A percentile compares a stretch with the other conserved stretches of the same genome.
Conservation (phyloP, 2,888 invertebrate species). For the Allolobophora icterica region DNA sequence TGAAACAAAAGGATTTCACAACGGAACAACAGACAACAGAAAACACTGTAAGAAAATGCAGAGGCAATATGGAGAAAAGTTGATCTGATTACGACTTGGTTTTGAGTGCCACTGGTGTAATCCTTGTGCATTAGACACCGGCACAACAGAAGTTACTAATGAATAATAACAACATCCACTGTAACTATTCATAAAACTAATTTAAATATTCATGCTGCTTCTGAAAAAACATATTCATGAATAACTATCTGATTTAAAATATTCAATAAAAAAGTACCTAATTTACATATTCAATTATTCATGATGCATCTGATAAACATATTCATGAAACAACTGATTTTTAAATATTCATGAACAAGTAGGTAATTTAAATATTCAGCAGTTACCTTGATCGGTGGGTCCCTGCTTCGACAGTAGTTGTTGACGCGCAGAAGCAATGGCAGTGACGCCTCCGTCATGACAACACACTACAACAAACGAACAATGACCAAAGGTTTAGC, state of each 20-base stretch:
- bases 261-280: neutral
- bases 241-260: neutral
- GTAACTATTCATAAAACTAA: neutral
- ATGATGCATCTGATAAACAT: neutral
- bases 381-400: conserved; percentile 58
- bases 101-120: no score
- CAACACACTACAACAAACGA: conserved; percentile 57
- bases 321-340: neutral
- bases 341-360: neutral
- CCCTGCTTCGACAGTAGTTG: conserved; percentile 56
- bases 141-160: no score
- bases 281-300: neutral
- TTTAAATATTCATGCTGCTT: neutral
- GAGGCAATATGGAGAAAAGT: neutral
- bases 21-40: neutral
- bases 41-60: no score
- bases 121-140: no score
- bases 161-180: neutral
- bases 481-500: conserved; percentile 9
- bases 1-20: neutral
- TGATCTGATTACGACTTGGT: neutral
- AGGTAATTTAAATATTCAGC: neutral
- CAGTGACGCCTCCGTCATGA: conserved; percentile 59
- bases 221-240: no score
- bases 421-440: conserved; percentile 57